Base-by-base conservation (phyloP, 2,113 vertebrate genomes). In the Pelusios castaneus region DNA sequence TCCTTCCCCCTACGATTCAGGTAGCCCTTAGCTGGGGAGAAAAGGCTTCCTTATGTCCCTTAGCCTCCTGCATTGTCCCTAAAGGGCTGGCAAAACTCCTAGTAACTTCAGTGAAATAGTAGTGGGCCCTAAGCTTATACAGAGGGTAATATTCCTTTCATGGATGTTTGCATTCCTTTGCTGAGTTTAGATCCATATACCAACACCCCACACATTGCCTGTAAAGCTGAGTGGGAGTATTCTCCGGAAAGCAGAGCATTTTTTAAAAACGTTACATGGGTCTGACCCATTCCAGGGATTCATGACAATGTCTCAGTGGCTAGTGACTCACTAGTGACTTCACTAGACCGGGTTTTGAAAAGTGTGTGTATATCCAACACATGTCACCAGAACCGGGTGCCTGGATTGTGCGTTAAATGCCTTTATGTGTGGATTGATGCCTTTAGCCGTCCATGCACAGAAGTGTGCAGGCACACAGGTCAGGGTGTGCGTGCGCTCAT, bases 341-440 rank as follows among this genome's bases (percentile, higher is more conserved):
- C 6, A 10, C 47, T 47, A 45, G 80, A 73, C 87, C 47, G 8
- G 0, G 12, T 29, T 60, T 0, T 1, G 88, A 55, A 51, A 45
- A 49, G 81, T 0, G 0, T 5, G 43, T 0, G 5, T 0, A 10
- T 0, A 10, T n/a, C 67, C 21, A 21, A 22, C 21, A 0, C 3
- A 7, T 3, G 7, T 10, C 0, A 80, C 79, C 45, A 16, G 31
- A 78, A 27, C 1, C 4, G 51, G 19, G 0, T 8, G 0, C 17
- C 34, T 80, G 60, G 89, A 38, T 25, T 10, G 75, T 4, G 47
- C 1, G 0, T 6, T 1, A 12, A 55, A 67, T 45, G 84, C 5
- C 0, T 45, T 4, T 11, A n/a, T 82, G 60, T 5, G 56, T 5
- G 3, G 58, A 70, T 38, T 73, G 38, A 5, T n/a, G n/a, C 2